These are phyloP conservation scores for Tychaedon coryphoeus DNA, from an alignment of 2,113 vertebrate genomes.

Conservation along the genomic window DNA sequence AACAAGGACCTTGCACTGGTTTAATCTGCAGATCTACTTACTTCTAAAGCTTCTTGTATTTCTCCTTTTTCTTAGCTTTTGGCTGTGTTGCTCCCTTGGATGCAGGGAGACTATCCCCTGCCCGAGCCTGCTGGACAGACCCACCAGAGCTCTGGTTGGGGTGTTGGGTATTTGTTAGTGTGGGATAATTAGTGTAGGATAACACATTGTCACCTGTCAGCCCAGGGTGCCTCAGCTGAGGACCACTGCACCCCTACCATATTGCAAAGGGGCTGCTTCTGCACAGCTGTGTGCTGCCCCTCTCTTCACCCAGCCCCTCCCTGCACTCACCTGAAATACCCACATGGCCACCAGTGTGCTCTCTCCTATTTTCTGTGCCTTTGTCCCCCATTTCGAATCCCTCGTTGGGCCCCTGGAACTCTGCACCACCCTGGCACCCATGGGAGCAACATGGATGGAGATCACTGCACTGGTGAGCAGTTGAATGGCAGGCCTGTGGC, in stretches of 20 bases:
- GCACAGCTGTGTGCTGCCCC: background rate
- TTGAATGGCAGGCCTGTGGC: background rate
- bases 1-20: background rate
- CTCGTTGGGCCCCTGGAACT: background rate
- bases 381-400: background rate
- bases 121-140: background rate
- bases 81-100: background rate
- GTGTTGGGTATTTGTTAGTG: background rate
- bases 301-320: background rate
- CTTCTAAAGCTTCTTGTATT: background rate
- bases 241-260: background rate
- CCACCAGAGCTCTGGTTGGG: background rate
- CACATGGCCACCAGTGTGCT: background rate
- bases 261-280: background rate
- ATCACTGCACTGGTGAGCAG: background rate
- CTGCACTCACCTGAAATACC: background rate
- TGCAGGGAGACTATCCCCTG: background rate
- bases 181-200: background rate
- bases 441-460: background rate
- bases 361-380: background rate
- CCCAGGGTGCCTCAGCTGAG: background rate
- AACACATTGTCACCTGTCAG: accelerated
- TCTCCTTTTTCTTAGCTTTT: background rate
- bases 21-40: background rate
- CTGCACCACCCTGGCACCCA: background rate